A percentile compares a stretch with the other conserved stretches of the same genome.
These are phyloP conservation scores for Pantherophis vulpinus DNA, from an alignment of 2,797 vertebrate genomes.

Conservation along the genomic window DNA sequence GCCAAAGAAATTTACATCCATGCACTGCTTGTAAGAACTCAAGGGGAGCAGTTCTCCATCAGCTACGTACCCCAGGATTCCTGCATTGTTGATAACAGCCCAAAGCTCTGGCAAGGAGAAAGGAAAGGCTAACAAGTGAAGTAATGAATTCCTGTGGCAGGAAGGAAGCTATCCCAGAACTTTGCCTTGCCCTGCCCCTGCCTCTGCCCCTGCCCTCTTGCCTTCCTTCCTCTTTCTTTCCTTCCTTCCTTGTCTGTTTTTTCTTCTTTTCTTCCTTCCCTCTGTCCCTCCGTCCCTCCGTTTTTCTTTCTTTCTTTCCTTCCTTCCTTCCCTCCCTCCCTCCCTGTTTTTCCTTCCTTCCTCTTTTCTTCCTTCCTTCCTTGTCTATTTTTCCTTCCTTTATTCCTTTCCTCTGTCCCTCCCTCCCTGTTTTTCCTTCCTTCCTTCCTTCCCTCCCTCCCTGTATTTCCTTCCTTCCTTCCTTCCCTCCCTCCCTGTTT, in stretches of 20 bases:
- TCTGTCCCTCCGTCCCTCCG: no score
- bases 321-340: no score
- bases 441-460: no score
- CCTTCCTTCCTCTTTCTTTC: no score
- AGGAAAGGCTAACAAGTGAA: background rate
- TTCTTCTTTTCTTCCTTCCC: no score
- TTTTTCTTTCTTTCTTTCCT: no score
- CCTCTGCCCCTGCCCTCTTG: no score
- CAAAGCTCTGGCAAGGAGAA: conserved; percentile 78
- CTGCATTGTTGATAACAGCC: conserved; percentile 87
- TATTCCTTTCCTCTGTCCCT: no score
- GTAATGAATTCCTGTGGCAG: background rate
- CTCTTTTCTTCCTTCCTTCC: accelerated
- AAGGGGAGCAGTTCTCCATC: conserved; percentile 81
- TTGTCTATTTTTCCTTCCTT: background rate
- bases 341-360: accelerated
- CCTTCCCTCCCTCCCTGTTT: no score
- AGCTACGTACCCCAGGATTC: conserved; percentile 68
- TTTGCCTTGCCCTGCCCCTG: no score
- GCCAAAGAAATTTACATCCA: conserved; percentile 87
- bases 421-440: no score
- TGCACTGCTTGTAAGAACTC: conserved; percentile 66
- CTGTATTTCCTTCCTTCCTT: accelerated
- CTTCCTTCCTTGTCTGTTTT: no score
- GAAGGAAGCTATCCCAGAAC: background rate